These are phyloP conservation scores for Manis pentadactyla DNA, from an alignment of 2,797 vertebrate species.

Conservation along the genomic window DNA sequence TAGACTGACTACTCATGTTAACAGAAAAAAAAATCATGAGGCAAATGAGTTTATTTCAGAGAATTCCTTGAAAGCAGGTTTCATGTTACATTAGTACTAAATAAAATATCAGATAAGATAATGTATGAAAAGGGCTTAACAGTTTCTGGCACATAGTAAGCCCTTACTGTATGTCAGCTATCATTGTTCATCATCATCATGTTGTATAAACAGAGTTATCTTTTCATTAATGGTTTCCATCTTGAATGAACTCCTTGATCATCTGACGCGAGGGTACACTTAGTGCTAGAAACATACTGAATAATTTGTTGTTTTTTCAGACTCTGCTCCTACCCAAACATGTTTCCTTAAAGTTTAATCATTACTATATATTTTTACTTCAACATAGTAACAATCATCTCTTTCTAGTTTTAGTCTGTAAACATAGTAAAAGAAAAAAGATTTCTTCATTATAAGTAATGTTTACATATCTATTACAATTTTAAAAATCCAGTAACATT, in stretches of 20 bases:
- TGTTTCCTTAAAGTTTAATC: neutral
- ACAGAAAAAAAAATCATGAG: neutral
- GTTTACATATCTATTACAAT: too few species aligned
- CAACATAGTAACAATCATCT: neutral
- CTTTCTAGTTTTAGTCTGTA: neutral
- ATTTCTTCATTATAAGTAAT: neutral
- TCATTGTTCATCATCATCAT: neutral
- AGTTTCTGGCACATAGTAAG: neutral
- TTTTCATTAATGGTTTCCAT: conserved; percentile 6
- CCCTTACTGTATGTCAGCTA: neutral
- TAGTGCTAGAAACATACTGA: neutral
- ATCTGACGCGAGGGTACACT: neutral
- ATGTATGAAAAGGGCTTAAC: neutral
- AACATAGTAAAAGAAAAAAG: neutral
- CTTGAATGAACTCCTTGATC: conserved; percentile 1
- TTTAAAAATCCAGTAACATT: neutral
- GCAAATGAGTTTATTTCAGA: neutral
- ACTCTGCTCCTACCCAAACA: neutral
- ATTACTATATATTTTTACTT: neutral
- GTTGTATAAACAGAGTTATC: neutral
- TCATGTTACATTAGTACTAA: neutral
- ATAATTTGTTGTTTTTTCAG: conserved; percentile 30
- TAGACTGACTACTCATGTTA: neutral
- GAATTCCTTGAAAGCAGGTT: neutral
- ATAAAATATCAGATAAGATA: neutral